Evolutionary conservation across 2,113 vertebrate species (phyloP), one percentile per base, ranked within the genome.

Genomic region (Rousettus leschenaultii): DNA sequence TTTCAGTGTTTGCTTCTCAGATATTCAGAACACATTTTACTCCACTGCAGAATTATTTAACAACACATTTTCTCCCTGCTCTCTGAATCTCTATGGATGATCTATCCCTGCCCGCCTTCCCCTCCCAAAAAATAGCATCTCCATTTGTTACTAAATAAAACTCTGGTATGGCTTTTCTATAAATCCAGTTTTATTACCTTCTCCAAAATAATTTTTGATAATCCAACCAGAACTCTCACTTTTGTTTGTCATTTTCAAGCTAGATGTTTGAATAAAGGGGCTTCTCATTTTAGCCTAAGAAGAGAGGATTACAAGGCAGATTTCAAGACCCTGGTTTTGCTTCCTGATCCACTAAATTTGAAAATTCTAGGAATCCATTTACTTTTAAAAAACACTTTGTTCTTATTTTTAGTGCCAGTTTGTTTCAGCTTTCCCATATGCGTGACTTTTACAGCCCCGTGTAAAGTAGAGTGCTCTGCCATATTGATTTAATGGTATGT

Each of bases 401-500:
- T 89, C 77, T 33, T 89, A 13, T 92, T 96, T 94, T 94, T 26
- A 77, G 73, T 28, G 70, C 19, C 73, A 71, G 0, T 96, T 90
- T 73, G 86, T 92, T 93, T 97, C n/a, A 18, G 33, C 53, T 93
- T 96, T 92, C 65, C 63, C 68, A 93, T 55, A 77, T 61, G 63
- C 83, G 35, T 97, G 91, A 38, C 86, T 88, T 24, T 96, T 96
- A 93, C 77, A 86, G 70, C 59, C 11, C n/a, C 45, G 9, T 89
- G 51, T 95, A 95, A 95, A 96, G 28, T 24, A 40, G 7, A 96
- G 53, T 77, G 0, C 66, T 7, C 85, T 73, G 33, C 28, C 95
- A 86, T 97, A 92, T 93, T 97, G 65, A 97, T 97, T 98, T 97
- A 97, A 93, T 95, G 51, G 55, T 86, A 89, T 5, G 4, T 97